Percentiles rank a stretch among this genome's conserved stretches.
Evolutionary conservation across 2,113 vertebrate genomes (phyloP).

Genomic region (Siniperca knerii): DNA sequence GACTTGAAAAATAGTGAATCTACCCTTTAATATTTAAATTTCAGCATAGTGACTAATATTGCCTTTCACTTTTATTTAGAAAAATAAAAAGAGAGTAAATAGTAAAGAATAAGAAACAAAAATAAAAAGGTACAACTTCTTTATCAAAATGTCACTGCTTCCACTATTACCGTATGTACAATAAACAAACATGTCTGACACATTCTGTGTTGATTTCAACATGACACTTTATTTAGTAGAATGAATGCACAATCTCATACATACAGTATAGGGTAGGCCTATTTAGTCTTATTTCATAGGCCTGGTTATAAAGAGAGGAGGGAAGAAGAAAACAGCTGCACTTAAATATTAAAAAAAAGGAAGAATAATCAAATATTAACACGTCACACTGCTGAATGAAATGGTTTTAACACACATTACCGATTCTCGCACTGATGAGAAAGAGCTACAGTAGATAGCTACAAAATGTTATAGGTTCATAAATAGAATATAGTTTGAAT

Average conservation of each 20-base stretch:
- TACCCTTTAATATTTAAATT: background rate
- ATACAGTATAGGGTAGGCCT: constrained; percentile 69
- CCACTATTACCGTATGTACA: background rate
- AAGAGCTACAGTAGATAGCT: constrained; percentile 79
- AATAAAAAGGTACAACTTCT: background rate
- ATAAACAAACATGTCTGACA: background rate
- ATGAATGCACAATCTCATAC: constrained; percentile 78
- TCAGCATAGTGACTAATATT: background rate
- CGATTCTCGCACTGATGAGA: constrained; percentile 65
- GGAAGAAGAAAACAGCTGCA: constrained; percentile 65
- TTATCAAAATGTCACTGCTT: background rate
- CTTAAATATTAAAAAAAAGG: constrained; percentile 65
- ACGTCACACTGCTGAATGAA: constrained; percentile 65
- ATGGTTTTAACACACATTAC: constrained; percentile 60
- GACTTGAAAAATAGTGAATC: background rate
- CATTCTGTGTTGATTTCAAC: constrained; percentile 59
- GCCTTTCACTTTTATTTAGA: background rate
- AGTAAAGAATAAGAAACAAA: background rate
- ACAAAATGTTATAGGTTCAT: constrained; percentile 83
- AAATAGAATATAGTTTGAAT: constrained; percentile 84
- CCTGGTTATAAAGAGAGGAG: constrained; percentile 61
- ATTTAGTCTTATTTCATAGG: constrained; percentile 51
- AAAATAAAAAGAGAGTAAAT: background rate
- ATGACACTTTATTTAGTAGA: constrained; percentile 82
- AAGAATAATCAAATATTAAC: constrained; percentile 58